Evolutionary conservation across 2,888 invertebrate genomes (phyloP).

Genomic region (Leucophora obtusa): DNA sequence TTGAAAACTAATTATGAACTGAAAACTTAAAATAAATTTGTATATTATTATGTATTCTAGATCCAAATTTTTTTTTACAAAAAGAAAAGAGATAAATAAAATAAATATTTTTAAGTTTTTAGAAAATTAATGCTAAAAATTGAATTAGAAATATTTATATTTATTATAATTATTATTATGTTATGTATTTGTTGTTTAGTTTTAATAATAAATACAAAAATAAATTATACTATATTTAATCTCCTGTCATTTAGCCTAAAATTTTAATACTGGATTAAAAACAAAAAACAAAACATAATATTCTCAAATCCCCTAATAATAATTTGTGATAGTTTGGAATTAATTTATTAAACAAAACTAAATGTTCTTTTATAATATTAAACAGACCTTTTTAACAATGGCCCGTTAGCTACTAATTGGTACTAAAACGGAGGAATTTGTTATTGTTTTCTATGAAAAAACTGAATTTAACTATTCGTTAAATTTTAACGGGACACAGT

Average conservation of each 20-base stretch:
- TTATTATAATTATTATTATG: constrained; percentile 40
- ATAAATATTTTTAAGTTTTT: constrained; percentile 22
- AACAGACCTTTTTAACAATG: too few species aligned
- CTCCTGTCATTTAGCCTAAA: background rate
- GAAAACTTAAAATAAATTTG: background rate
- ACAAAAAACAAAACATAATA: constrained; percentile 13
- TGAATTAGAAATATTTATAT: constrained; percentile 24
- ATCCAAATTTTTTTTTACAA: background rate
- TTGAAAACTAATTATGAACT: background rate
- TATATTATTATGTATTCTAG: background rate
- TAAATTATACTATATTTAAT: background rate
- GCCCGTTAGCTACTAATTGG: too few species aligned
- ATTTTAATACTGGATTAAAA: background rate
- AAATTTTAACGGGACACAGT: too few species aligned
- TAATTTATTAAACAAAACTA: constrained; percentile 37
- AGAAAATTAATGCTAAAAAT: constrained; percentile 1
- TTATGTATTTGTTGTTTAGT: constrained; percentile 41
- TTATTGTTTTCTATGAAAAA: too few species aligned
- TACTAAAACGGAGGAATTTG: too few species aligned
- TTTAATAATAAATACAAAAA: constrained; percentile 17
- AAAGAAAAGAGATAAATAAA: background rate
- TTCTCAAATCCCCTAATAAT: constrained; percentile 38
- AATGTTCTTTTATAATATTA: constrained; percentile 35
- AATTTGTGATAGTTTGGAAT: constrained; percentile 62
- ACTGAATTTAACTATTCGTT: too few species aligned